Evolutionary conservation across 2,113 vertebrate species (phyloP).

Genomic region (Cavia aperea): DNA sequence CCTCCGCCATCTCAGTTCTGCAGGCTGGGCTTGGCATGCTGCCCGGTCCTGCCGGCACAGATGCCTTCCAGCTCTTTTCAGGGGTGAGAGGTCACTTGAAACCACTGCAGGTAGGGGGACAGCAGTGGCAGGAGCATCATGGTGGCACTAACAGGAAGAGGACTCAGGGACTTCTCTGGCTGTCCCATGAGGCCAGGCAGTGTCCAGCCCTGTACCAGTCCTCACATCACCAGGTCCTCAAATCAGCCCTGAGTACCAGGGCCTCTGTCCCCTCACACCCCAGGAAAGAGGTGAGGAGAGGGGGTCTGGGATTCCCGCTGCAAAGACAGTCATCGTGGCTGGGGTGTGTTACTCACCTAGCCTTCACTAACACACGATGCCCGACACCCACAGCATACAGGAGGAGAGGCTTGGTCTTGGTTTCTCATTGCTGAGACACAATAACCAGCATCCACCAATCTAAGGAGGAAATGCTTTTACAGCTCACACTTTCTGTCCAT

Average conservation of each 20-base stretch:
- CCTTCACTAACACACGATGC: background rate
- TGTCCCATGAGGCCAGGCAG: accelerated
- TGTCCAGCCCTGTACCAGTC: accelerated
- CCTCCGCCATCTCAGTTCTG: accelerated
- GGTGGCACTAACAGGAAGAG: background rate
- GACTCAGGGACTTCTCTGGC: background rate
- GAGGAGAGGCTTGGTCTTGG: background rate
- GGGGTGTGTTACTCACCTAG: background rate
- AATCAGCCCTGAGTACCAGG: accelerated
- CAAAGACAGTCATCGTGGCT: accelerated
- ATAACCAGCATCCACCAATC: background rate
- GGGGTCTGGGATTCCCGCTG: accelerated
- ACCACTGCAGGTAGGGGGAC: accelerated
- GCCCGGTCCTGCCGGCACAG: background rate
- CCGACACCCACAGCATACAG: background rate
- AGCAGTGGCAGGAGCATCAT: background rate
- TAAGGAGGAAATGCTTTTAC: background rate
- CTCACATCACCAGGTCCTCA: background rate
- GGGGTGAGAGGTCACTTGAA: accelerated
- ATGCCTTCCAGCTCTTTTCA: accelerated
- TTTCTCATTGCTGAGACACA: background rate
- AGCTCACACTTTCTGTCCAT: background rate
- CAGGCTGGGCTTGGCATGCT: accelerated
- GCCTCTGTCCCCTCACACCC: background rate
- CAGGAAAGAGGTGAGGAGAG: accelerated